Base-by-base conservation (phyloP, 2,113 vertebrate genomes). In the Acanthisitta chloris region DNA sequence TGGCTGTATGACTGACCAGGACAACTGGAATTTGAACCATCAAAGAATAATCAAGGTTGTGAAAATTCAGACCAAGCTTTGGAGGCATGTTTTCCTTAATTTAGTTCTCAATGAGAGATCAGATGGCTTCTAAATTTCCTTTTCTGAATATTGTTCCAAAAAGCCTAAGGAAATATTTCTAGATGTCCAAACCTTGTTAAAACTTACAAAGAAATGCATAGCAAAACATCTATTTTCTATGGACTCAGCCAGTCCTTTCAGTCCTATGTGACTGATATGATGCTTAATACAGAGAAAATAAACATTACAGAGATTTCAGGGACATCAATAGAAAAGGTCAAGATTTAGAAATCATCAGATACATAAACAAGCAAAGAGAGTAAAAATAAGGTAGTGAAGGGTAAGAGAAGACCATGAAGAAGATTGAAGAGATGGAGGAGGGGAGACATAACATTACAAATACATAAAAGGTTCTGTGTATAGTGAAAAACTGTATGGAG, bases 81-180 rank as follows among this genome's bases (percentile, higher is more conserved):
- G 34, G 38, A 76, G 43, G 6, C 5, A 33, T 4, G 4, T 54
- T 90, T 70, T 54, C 23, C 19, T 76, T 76, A 23, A 31, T 74
- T 69, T 49, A 55, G 21, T 13, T 81, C n/a, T 71, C 0, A 0
- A 16, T 29, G 31, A 81, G 46, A n/a, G 21, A 13, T 52, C n/a
- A 54, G 17, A 31, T 57, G 19, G 8, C 14, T 86, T 38, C 51
- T 52, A 42, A 11, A 8, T 67, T 62, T 88, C 14, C 10, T 67
- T 80, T 49, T 71, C n/a, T 54, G 7, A 76, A 15, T 49, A 15
- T 33, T 43, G 19, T 58, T 31, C 19, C 12, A 4, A 71, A 49
- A 16, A 86, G 6, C 12, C 12, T 40, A 52, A 48, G 38, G 9
- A 10, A 57, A 21, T 48, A 71, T 58, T 92, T 92, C 25, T 67